phyloP scores from a whole-genome alignment of 2,113 vertebrate species.

The Hyla sarda region DNA sequence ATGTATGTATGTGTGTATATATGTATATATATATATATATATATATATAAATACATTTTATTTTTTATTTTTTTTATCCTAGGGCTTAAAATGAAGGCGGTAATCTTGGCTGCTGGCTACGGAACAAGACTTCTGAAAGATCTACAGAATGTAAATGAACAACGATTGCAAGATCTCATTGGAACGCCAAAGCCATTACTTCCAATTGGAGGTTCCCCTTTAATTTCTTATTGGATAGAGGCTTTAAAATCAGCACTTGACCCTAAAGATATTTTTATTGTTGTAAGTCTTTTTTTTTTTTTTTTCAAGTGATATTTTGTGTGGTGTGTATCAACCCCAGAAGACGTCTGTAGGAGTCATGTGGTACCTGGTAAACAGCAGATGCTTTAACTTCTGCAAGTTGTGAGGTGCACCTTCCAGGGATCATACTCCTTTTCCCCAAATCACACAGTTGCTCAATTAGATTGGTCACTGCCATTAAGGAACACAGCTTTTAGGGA shows the following conservation, averaged over 20 bases:
- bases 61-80: neutral
- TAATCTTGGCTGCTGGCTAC: slow-evolving; percentile 81
- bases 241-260: slow-evolving; percentile 64
- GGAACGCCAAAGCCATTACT: slow-evolving; percentile 76
- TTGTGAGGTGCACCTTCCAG: no score
- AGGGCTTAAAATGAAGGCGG: slow-evolving; percentile 72
- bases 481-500: no score
- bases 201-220: slow-evolving; percentile 68
- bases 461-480: no score
- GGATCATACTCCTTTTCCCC: no score
- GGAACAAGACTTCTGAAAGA: slow-evolving; percentile 79
- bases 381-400: no score
- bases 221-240: slow-evolving; percentile 76
- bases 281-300: no score
- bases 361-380: no score
- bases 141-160: slow-evolving; percentile 67
- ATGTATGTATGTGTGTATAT: neutral
- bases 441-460: no score
- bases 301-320: no score
- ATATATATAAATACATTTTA: neutral
- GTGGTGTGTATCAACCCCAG: no score
- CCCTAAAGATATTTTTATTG: slow-evolving; percentile 71
- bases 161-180: slow-evolving; percentile 67
- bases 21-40: neutral
- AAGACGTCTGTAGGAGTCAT: no score